These are phyloP conservation scores for Sternotherus odoratus DNA, from an alignment of 2,797 vertebrate species.

Conservation along the genomic window DNA sequence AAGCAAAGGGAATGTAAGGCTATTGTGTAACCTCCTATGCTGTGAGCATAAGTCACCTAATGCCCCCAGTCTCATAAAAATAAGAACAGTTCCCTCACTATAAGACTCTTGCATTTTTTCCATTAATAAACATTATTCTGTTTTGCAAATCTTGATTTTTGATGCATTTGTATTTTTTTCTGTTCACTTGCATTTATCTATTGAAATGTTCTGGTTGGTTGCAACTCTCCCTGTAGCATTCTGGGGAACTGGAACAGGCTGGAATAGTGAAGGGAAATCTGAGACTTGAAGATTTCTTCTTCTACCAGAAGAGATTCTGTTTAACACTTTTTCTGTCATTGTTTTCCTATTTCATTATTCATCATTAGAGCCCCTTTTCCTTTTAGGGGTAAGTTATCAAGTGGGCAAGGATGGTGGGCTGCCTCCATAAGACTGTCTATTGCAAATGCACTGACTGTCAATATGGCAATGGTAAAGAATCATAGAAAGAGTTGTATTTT, in stretches of 20 bases:
- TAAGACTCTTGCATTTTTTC: neutral
- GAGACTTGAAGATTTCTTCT: neutral
- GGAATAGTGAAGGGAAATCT: neutral
- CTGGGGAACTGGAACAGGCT: neutral
- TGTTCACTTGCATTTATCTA: neutral
- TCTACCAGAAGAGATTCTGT: rapidly evolving
- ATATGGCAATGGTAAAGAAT: neutral
- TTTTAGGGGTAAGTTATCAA: neutral
- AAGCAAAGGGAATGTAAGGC: neutral
- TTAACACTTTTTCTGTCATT: neutral
- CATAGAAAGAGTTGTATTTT: neutral
- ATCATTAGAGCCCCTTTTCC: neutral
- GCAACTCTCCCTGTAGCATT: rapidly evolving
- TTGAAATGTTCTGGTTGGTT: neutral
- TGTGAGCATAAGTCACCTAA: neutral
- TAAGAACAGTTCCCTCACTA: rapidly evolving
- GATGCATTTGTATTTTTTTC: neutral
- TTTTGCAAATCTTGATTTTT: neutral
- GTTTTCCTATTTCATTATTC: neutral
- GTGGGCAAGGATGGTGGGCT: neutral
- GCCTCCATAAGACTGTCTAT: neutral
- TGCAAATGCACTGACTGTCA: neutral
- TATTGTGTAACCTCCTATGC: rapidly evolving
- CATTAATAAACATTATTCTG: neutral
- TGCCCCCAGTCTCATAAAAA: neutral